Evolutionary conservation across 2,888 invertebrate species (phyloP).

Genomic region (Drosophila koepferae): DNA sequence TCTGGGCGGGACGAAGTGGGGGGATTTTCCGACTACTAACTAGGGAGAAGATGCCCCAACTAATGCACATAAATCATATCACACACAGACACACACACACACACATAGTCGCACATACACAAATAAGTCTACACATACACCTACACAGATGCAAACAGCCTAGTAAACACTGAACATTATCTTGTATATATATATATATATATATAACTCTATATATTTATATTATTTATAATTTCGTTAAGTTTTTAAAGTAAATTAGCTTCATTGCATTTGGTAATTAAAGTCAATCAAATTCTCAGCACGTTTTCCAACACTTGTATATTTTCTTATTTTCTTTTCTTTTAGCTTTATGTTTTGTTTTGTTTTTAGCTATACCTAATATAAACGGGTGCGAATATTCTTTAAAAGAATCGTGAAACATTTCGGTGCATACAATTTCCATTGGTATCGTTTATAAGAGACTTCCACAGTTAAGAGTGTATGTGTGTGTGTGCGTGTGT

Average conservation of each 20-base stretch:
- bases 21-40: slow-evolving; percentile 48
- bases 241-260: slow-evolving; percentile 64
- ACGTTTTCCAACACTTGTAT: slow-evolving; percentile 26
- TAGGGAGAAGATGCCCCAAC: slow-evolving; percentile 39
- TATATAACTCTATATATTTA: background rate
- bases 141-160: slow-evolving; percentile 29
- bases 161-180: slow-evolving; percentile 55
- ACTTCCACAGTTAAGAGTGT: slow-evolving; percentile 5
- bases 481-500: background rate
- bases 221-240: slow-evolving; percentile 32
- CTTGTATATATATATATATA: slow-evolving; percentile 2
- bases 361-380: slow-evolving; percentile 22
- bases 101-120: background rate
- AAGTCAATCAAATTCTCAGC: slow-evolving; percentile 43
- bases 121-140: slow-evolving; percentile 13
- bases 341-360: background rate
- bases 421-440: slow-evolving; percentile 42
- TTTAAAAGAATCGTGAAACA: slow-evolving; percentile 20
- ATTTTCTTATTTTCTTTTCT: background rate
- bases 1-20: background rate
- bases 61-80: slow-evolving; percentile 37
- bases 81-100: slow-evolving; percentile 7
- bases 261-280: slow-evolving; percentile 70
- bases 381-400: slow-evolving; percentile 28
- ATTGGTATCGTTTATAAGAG: slow-evolving; percentile 3